phyloP scores from a whole-genome alignment of 2,113 vertebrate genomes.

The Mesembrinibis cayennensis region DNA sequence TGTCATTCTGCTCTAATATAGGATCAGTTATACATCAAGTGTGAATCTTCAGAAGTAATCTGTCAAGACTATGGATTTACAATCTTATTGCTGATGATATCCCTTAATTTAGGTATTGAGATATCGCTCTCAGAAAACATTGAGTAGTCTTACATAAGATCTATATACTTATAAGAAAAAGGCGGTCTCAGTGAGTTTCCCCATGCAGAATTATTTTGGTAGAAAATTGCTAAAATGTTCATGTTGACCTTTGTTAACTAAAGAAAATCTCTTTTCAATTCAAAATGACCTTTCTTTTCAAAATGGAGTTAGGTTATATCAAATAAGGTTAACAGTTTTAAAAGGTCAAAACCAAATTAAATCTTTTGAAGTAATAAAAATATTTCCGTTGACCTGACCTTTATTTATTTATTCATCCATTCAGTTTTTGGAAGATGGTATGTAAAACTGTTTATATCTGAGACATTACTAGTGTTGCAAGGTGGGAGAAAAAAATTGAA shows the following conservation, averaged over 20 bases:
- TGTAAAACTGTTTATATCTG: not conserved
- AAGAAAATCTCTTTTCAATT: conserved; percentile 7
- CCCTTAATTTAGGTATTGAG: not conserved
- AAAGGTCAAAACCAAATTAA: not conserved
- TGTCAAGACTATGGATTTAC: not conserved
- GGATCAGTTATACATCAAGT: not conserved
- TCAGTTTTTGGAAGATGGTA: not conserved
- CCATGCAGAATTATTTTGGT: not conserved
- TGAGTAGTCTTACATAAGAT: not conserved
- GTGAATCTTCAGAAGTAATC: not conserved
- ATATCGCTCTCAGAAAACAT: not conserved
- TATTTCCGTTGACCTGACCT: not conserved
- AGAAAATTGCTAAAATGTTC: not conserved
- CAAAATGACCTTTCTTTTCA: not conserved
- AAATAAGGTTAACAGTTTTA: not conserved
- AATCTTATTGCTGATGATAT: not conserved
- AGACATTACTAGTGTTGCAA: not conserved
- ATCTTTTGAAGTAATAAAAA: not conserved
- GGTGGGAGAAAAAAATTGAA: not conserved
- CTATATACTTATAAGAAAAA: not conserved
- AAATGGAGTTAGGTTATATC: not conserved
- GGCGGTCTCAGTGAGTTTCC: not conserved
- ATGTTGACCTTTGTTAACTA: conserved; percentile 12
- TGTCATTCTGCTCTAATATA: not conserved
- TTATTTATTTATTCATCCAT: not conserved